phyloP scores from a whole-genome alignment of 1,140 invertebrate species.

The Yoshiicerus persimilis region DNA sequence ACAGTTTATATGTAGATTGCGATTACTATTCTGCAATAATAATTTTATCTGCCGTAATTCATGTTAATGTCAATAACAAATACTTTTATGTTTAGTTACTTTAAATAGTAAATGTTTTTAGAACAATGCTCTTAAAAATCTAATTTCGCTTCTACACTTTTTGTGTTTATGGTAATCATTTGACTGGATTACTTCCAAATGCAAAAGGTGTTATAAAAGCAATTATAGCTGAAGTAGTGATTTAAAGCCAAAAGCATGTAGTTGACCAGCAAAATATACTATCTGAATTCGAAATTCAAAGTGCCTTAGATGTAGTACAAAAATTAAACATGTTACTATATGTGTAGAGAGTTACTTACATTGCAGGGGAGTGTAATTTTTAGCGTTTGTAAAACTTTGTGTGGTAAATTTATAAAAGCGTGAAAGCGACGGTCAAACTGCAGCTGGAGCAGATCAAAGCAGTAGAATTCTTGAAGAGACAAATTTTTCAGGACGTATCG shows the following conservation, averaged over 20 bases:
- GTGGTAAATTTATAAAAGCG: conserved; percentile 29
- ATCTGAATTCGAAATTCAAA: neutral
- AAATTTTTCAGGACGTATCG: conserved; percentile 38
- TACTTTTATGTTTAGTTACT: neutral
- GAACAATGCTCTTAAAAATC: neutral
- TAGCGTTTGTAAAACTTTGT: neutral
- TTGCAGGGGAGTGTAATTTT: neutral
- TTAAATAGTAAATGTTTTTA: neutral
- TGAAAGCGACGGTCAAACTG: conserved; percentile 25
- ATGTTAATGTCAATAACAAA: too few species aligned
- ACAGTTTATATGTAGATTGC: too few species aligned
- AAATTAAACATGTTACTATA: neutral
- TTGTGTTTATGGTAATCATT: neutral
- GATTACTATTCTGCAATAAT: too few species aligned
- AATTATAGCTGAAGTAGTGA: neutral
- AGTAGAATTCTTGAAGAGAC: conserved; percentile 29
- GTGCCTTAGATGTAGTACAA: neutral
- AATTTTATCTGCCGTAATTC: too few species aligned
- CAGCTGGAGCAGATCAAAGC: neutral
- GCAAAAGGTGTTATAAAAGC: neutral
- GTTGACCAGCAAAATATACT: neutral
- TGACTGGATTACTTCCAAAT: neutral
- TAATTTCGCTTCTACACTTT: neutral
- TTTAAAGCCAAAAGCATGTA: neutral
- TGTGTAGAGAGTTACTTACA: neutral